Conservation (phyloP, 2,888 invertebrate genomes). For the Mythimna pallens region DNA sequence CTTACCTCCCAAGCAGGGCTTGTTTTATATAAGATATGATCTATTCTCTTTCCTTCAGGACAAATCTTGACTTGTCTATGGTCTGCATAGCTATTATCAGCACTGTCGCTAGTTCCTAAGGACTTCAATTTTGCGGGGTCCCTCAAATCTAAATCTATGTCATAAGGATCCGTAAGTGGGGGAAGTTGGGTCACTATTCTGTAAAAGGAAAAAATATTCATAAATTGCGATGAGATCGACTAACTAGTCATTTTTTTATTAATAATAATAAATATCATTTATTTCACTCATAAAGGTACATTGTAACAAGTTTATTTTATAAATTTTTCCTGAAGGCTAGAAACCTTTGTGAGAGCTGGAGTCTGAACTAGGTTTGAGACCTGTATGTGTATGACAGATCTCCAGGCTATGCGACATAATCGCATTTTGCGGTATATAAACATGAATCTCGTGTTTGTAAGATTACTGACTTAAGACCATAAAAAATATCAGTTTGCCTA, state of each 20-base stretch:
- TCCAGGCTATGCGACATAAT: too few species aligned
- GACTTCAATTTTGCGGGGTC: conserved; percentile 67
- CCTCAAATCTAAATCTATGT: conserved; percentile 68
- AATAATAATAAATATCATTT: too few species aligned
- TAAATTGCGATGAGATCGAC: background rate
- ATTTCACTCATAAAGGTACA: too few species aligned
- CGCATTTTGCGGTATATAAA: too few species aligned
- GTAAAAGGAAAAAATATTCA: conserved; percentile 33
- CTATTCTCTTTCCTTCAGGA: conserved; percentile 96
- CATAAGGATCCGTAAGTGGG: conserved; percentile 79
- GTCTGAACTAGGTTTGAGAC: too few species aligned
- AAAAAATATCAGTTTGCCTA: too few species aligned
- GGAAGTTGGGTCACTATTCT: conserved; percentile 88
- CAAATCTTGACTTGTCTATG: conserved; percentile 84
- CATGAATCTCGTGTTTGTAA: too few species aligned
- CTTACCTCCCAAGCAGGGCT: conserved; percentile 78
- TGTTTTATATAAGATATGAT: conserved; percentile 95
- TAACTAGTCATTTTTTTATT: background rate
- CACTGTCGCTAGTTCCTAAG: conserved; percentile 92
- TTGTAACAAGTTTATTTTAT: too few species aligned
- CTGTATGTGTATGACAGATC: too few species aligned
- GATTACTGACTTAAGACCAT: too few species aligned
- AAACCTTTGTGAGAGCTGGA: too few species aligned
- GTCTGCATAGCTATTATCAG: conserved; percentile 95
- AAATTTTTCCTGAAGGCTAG: too few species aligned